Evolutionary conservation across 2,888 invertebrate genomes (phyloP), one percentile per base, ranked within the genome.

Genomic region (Callosobruchus maculatus): DNA sequence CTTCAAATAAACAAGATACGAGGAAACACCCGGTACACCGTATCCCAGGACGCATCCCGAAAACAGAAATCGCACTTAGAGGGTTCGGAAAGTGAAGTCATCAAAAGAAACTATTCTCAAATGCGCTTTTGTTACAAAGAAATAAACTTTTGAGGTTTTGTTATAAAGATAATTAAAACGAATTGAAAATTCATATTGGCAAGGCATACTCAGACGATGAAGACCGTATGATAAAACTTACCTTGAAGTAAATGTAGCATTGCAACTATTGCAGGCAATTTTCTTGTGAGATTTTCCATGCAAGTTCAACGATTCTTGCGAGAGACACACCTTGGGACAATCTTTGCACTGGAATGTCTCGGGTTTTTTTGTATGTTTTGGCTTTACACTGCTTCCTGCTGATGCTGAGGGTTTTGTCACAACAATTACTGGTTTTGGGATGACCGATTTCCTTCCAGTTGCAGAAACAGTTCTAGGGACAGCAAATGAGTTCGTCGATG

Each of bases 251-350:
- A 87, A 87, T 0, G 76, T 74, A 7, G 75, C 72, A 7, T 78
- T 77, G 74, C 87, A 87, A 20, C 81, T 82, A 4, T 74, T 73
- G 76, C 87, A 87, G 0, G 76, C 73, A 71, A 82, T 83, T 67
- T 78, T 81, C 75, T 82, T 83, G 77, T 86, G 86, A 9, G 77
- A 78, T 78, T 82, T 82, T 67, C 77, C 72, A 74, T 86, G 86
- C 30, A 78, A 22, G 20, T 76, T 78, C 69, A 86, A 76, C 31
- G 78, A 73, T 30, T 72, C 73, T 72, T 77, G 73, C n/a, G 81
- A 78, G n/a, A 80, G 78, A 74, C 84, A 86, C 0, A 81, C 72
- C 78, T 82, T 84, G 0, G 81, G 78, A 74, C 86, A 86, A 71
- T 79, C 79, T 66, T 77, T 79, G 72, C 86, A 86, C 74, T 84